A percentile compares a stretch with the other conserved stretches of the same genome.
Conservation (phyloP, 1,140 invertebrate species). For the Ceratosolen solmsi region DNA sequence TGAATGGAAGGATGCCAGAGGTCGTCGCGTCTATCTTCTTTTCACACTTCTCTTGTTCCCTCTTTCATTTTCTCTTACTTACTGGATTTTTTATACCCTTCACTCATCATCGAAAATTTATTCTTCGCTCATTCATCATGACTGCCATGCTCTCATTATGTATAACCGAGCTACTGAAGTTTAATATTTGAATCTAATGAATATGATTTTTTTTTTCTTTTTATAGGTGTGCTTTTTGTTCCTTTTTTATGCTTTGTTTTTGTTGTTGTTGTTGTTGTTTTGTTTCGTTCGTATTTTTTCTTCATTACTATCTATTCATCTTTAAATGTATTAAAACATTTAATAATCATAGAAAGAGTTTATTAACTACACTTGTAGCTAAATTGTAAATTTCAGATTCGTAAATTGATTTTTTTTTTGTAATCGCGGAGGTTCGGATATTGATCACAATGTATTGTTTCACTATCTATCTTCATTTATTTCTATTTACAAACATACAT, state of each 20-base stretch:
- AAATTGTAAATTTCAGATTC: not conserved
- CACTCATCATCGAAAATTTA: not conserved
- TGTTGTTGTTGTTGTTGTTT: not conserved
- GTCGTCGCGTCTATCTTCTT: not conserved
- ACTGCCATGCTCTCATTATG: not conserved
- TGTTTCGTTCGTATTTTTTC: not conserved
- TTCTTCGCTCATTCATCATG: not conserved
- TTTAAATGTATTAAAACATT: not conserved
- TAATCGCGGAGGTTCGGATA: too few species aligned
- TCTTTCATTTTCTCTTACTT: not conserved
- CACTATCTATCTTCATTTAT: too few species aligned
- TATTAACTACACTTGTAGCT: not conserved
- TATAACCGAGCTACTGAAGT: slow-evolving; percentile 29
- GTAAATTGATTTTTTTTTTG: too few species aligned
- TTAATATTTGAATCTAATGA: slow-evolving; percentile 30
- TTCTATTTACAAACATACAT: too few species aligned
- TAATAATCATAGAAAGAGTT: not conserved
- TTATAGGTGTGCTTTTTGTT: too few species aligned
- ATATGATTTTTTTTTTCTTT: slow-evolving; percentile 31
- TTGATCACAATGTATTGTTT: too few species aligned
- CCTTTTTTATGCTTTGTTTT: too few species aligned
- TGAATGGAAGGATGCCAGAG: slow-evolving; percentile 38
- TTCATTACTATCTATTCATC: not conserved
- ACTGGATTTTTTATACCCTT: slow-evolving; percentile 19
- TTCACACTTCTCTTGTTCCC: not conserved